Conservation (phyloP, 2,797 vertebrate genomes). For the Poeciliopsis presidionis region DNA sequence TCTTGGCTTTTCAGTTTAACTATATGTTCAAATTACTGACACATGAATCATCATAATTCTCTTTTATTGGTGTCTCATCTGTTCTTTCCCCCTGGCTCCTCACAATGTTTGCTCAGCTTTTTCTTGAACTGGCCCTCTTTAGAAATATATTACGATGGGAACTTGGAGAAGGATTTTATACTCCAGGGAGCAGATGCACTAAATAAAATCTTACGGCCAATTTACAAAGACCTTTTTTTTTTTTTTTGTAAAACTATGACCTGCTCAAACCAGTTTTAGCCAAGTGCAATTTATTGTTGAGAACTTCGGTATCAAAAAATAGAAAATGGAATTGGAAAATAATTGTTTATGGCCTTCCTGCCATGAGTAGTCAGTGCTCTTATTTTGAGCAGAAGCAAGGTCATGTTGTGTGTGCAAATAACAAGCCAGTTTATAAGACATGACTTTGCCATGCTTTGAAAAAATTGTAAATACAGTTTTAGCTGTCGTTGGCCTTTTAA, state of each 20-base stretch:
- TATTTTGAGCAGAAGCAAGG: not conserved
- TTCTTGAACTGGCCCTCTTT: constrained; percentile 7
- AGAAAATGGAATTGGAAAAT: not conserved
- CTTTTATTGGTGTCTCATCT: not conserved
- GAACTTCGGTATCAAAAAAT: not conserved
- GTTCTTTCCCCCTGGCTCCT: constrained; percentile 12
- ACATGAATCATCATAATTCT: constrained; percentile 33
- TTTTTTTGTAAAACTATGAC: not conserved
- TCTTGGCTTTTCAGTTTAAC: constrained; percentile 48
- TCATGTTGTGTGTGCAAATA: not conserved
- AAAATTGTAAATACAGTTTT: not conserved
- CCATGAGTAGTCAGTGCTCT: not conserved
- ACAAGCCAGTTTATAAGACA: not conserved
- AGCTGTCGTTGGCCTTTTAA: not conserved
- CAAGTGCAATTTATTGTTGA: not conserved
- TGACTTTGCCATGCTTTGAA: not conserved
- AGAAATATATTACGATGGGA: not conserved
- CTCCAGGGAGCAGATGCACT: not conserved
- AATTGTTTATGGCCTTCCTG: not conserved
- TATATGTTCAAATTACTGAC: constrained; percentile 45
- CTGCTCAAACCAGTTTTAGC: not conserved
- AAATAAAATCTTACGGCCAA: not conserved
- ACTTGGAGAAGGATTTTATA: not conserved
- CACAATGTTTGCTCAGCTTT: not conserved
- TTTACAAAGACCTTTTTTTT: not conserved